Evolutionary conservation across 2,888 invertebrate genomes (phyloP).

Genomic region (Agelastica alni): DNA sequence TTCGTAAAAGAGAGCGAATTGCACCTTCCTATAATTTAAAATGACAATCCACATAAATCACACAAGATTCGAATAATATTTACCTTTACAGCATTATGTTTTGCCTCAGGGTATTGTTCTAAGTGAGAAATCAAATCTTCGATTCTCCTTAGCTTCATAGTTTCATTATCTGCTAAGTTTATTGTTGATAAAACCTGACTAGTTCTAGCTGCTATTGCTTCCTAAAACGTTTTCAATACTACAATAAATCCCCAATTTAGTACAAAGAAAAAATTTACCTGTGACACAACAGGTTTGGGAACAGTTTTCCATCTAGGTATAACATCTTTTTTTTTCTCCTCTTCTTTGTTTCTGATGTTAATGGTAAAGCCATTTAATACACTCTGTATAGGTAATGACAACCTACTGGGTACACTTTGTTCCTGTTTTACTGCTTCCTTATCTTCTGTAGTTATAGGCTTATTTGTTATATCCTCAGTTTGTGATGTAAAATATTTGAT

Average conservation of each 20-base stretch:
- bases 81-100: slow-evolving; percentile 74
- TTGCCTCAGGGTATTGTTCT: slow-evolving; percentile 73
- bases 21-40: slow-evolving; percentile 74
- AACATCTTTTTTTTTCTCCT: slow-evolving; percentile 41
- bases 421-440: slow-evolving; percentile 24
- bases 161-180: slow-evolving; percentile 60
- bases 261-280: too few species aligned
- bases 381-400: slow-evolving; percentile 47
- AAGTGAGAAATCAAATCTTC: slow-evolving; percentile 75
- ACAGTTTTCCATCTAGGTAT: slow-evolving; percentile 59
- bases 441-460: slow-evolving; percentile 11
- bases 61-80: too few species aligned
- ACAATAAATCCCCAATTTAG: too few species aligned
- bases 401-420: slow-evolving; percentile 18
- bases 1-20: slow-evolving; percentile 65
- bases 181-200: slow-evolving; percentile 70
- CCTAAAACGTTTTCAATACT: slow-evolving; percentile 29
- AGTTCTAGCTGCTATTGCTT: slow-evolving; percentile 61
- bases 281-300: slow-evolving; percentile 31
- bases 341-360: slow-evolving; percentile 48
- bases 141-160: slow-evolving; percentile 65
- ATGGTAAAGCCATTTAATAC: slow-evolving; percentile 55
- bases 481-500: slow-evolving; percentile 46
- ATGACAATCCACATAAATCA: too few species aligned
- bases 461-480: slow-evolving; percentile 6